Conservation (phyloP, 2,797 vertebrate species). For the Stomatorhinus walkeri region DNA sequence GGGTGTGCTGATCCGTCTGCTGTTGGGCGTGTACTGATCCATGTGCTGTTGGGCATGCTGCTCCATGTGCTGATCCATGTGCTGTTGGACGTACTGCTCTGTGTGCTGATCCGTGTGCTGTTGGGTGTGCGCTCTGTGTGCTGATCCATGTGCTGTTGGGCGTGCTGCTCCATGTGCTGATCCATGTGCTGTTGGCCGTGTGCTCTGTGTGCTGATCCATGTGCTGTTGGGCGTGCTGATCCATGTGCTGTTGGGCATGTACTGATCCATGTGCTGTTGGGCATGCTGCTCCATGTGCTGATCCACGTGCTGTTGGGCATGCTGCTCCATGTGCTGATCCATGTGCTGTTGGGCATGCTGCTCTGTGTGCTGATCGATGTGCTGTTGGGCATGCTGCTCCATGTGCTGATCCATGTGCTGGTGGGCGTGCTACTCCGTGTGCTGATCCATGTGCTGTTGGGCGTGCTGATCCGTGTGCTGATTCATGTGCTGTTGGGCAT, state of each 20-base stretch:
- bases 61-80: neutral
- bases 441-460: neutral
- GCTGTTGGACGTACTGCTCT: neutral
- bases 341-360: neutral
- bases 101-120: neutral
- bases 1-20: too few species aligned
- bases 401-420: neutral
- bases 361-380: neutral
- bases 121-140: neutral
- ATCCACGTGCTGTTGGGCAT: neutral
- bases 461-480: neutral
- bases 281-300: neutral
- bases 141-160: neutral
- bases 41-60: neutral
- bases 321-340: neutral
- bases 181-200: neutral
- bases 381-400: neutral
- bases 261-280: neutral
- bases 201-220: neutral
- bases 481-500: neutral
- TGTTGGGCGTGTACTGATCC: neutral
- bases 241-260: too few species aligned
- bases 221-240: neutral
- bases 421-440: neutral
- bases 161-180: neutral